A percentile compares a stretch with the other conserved stretches of the same genome.
Evolutionary conservation across 2,113 vertebrate species (phyloP).

Genomic region (Tachysurus fulvidraco): DNA sequence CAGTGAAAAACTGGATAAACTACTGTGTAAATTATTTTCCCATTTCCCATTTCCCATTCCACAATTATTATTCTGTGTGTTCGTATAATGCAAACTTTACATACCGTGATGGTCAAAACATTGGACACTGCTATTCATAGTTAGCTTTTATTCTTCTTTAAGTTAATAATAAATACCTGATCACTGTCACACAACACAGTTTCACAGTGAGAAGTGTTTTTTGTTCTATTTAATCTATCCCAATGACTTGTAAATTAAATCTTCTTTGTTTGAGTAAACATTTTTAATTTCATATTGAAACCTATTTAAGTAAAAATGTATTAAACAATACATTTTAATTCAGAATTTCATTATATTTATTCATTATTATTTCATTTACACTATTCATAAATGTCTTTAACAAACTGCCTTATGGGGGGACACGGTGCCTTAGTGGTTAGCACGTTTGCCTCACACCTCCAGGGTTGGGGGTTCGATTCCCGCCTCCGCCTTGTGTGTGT

Average conservation of each 20-base stretch:
- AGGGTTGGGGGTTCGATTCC: too few relatives aligned
- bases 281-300: neutral
- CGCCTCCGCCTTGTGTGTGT: too few relatives aligned
- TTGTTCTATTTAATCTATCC: neutral
- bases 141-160: neutral
- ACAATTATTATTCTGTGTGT: neutral
- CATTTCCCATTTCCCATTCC: too few relatives aligned
- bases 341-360: too few relatives aligned
- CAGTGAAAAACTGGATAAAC: neutral
- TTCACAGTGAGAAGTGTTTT: neutral
- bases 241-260: neutral
- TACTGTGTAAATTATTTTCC: neutral
- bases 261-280: neutral
- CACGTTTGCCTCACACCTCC: too few relatives aligned
- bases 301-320: too few relatives aligned
- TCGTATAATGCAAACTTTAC: neutral
- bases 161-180: too few relatives aligned
- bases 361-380: too few relatives aligned
- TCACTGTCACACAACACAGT: neutral
- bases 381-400: neutral
- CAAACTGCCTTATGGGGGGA: neutral
- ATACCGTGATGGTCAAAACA: neutral
- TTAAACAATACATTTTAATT: too few relatives aligned
- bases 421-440: too few relatives aligned
- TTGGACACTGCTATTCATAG: neutral